A percentile compares a stretch with the other conserved stretches of the same genome.
Conservation (phyloP, 2,113 vertebrate species). For the Acanthisitta chloris region DNA sequence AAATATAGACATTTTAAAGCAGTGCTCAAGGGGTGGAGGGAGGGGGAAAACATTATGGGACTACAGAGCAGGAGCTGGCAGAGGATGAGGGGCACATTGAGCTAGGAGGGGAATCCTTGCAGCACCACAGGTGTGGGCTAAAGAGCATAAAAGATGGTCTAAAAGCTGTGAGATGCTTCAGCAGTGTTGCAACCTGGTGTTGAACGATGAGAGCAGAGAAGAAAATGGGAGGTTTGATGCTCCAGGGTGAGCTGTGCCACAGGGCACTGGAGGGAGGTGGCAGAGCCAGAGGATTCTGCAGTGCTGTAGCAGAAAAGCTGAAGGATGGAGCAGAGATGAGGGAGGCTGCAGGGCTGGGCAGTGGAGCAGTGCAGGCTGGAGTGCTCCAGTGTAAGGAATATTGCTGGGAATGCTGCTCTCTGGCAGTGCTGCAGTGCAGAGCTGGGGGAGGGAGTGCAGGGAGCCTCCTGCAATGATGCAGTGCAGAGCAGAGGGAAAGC, state of each 20-base stretch:
- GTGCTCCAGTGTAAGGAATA: not conserved
- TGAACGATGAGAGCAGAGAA: not conserved
- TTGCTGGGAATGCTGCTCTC: not conserved
- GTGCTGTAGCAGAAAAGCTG: not conserved
- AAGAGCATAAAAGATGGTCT: not conserved
- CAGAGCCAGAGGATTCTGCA: not conserved
- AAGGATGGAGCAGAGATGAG: not conserved
- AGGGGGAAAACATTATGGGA: not conserved
- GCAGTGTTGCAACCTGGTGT: not conserved
- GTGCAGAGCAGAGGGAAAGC: slow-evolving; percentile 22
- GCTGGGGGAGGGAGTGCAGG: not conserved
- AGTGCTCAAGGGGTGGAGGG: not conserved
- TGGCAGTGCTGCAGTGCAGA: slow-evolving; percentile 51
- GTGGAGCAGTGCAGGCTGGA: not conserved
- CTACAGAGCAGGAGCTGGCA: not conserved
- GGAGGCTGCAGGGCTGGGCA: not conserved
- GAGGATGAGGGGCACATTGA: not conserved
- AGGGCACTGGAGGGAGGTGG: not conserved
- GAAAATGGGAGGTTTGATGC: not conserved
- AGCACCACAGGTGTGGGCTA: accelerated
- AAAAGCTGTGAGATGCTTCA: not conserved
- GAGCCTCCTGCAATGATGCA: not conserved
- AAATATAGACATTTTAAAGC: not conserved
- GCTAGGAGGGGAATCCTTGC: not conserved
- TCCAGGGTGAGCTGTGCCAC: not conserved